Conservation (phyloP, 2,888 invertebrate genomes). For the Agrenia bidenticulata region DNA sequence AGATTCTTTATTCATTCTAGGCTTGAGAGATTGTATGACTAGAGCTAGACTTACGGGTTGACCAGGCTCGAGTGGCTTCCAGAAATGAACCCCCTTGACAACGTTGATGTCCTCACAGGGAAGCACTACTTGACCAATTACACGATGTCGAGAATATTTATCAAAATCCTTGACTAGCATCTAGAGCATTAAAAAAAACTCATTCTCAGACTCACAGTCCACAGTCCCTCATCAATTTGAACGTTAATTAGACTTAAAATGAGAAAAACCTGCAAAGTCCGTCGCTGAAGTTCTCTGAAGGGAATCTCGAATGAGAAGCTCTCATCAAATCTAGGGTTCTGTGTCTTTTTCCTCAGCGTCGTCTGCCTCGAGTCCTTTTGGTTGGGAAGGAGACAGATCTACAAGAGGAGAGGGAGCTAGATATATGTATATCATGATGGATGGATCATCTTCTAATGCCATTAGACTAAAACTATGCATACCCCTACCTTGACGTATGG, state of each 20-base stretch:
- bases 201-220: too few relatives aligned
- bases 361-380: constrained; percentile 58
- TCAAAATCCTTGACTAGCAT: constrained; percentile 58
- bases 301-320: constrained; percentile 58
- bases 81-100: constrained; percentile 57
- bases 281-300: constrained; percentile 56
- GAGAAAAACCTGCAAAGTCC: constrained; percentile 56
- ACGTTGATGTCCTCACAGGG: constrained; percentile 56
- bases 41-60: constrained; percentile 41
- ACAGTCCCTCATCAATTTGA: neutral
- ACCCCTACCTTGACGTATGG: constrained; percentile 56
- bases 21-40: too few relatives aligned
- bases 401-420: too few relatives aligned
- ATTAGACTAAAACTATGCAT: too few relatives aligned
- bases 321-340: constrained; percentile 58
- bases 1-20: too few relatives aligned
- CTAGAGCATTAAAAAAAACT: constrained; percentile 19
- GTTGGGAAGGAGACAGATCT: constrained; percentile 57
- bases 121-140: constrained; percentile 57
- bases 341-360: constrained; percentile 58
- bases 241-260: neutral
- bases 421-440: too few relatives aligned
- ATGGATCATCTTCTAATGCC: too few relatives aligned
- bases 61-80: constrained; percentile 56
- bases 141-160: constrained; percentile 58